phyloP scores from a whole-genome alignment of 2,888 invertebrate genomes.

The Andrena bucephala region DNA sequence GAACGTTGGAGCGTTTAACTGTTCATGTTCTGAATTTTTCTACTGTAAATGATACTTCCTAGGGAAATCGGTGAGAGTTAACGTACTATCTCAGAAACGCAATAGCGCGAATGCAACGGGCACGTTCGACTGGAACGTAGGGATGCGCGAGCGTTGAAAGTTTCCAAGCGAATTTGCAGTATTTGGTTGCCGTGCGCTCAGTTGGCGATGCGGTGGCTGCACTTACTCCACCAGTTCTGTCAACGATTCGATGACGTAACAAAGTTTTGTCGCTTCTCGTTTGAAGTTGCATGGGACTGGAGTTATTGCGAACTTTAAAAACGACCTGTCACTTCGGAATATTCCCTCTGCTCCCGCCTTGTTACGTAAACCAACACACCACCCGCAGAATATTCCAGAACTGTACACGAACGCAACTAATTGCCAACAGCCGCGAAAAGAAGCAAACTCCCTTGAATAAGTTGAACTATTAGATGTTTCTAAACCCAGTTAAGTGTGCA shows the following conservation, averaged over 20 bases:
- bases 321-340: background rate
- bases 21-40: too few species aligned
- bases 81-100: conserved; percentile 21
- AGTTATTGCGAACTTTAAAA: conserved; percentile 18
- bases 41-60: background rate
- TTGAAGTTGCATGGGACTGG: background rate
- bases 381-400: background rate
- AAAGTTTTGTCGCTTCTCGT: conserved; percentile 15
- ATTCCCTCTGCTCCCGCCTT: background rate
- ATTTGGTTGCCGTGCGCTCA: conserved; percentile 25
- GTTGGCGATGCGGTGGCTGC: conserved; percentile 10
- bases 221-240: conserved; percentile 29
- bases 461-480: too few species aligned
- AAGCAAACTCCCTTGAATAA: background rate
- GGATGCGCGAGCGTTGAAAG: conserved; percentile 39
- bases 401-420: background rate
- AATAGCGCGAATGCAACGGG: conserved; percentile 32
- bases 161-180: conserved; percentile 42
- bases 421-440: background rate
- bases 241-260: conserved; percentile 44
- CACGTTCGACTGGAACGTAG: conserved; percentile 27
- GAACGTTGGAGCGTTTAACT: too few species aligned
- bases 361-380: background rate
- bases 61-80: background rate
- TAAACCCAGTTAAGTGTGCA: background rate